These are phyloP conservation scores for Rotaria socialis DNA, from an alignment of 2,888 invertebrate genomes.

Conservation along the genomic window DNA sequence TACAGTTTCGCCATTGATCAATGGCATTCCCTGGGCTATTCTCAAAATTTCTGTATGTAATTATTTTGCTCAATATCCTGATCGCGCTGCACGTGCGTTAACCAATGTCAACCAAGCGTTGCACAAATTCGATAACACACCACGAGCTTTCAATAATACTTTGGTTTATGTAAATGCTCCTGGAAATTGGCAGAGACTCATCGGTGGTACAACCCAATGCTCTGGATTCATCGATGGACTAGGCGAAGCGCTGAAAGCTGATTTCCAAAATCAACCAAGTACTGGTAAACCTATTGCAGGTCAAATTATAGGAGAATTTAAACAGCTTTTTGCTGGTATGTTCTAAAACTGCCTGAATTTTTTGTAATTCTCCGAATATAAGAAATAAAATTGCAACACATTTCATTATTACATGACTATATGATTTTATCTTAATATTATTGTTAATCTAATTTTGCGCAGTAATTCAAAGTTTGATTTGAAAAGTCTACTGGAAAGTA, in stretches of 20 bases:
- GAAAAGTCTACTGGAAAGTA: no score
- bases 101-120: neutral
- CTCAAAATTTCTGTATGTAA: neutral
- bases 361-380: no score
- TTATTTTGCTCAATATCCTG: neutral
- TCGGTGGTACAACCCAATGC: neutral
- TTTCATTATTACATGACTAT: no score
- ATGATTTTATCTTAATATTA: no score
- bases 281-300: neutral
- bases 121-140: neutral
- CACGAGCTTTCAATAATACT: neutral
- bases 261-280: neutral
- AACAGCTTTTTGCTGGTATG: no score
- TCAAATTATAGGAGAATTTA: no score
- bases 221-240: neutral
- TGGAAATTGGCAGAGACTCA: neutral
- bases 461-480: no score
- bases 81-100: neutral
- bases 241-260: neutral
- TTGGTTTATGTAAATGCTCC: neutral
- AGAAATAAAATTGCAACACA: no score
- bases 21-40: no score
- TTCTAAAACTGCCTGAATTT: no score
- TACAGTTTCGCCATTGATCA: neutral
- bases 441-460: no score